Evolutionary conservation across 2,113 vertebrate species (phyloP).

Genomic region (Pelecanoides urinatrix): DNA sequence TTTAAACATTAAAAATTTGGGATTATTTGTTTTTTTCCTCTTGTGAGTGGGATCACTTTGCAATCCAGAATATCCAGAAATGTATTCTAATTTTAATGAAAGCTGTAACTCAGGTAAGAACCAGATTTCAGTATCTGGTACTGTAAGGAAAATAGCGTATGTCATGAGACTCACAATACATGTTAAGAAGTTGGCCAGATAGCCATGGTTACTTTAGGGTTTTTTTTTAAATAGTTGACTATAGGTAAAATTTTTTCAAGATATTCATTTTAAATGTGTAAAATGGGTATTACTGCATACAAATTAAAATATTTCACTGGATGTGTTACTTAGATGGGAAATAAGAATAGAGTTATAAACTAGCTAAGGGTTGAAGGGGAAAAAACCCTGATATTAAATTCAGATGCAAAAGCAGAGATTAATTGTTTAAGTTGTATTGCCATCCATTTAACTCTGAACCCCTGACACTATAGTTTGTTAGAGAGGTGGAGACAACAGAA

Average conservation of each 20-base stretch:
- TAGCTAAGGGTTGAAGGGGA: neutral
- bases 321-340: neutral
- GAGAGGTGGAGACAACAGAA: slow-evolving; percentile 14
- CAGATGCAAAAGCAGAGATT: neutral
- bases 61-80: neutral
- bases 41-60: neutral
- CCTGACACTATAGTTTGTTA: neutral
- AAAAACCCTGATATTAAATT: neutral
- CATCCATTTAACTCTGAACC: neutral
- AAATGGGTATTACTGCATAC: neutral
- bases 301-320: neutral
- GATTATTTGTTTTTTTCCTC: neutral
- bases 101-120: neutral
- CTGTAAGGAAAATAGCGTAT: neutral
- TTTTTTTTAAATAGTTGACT: neutral
- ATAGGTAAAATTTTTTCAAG: neutral
- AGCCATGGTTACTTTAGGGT: neutral
- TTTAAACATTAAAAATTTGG: neutral
- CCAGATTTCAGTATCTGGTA: neutral
- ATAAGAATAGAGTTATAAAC: neutral
- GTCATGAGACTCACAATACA: neutral
- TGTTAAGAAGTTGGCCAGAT: neutral
- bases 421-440: neutral
- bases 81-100: neutral
- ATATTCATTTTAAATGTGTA: neutral